Base-by-base conservation (phyloP, 2,888 invertebrate genomes). In the Stictocephala bisonia region DNA sequence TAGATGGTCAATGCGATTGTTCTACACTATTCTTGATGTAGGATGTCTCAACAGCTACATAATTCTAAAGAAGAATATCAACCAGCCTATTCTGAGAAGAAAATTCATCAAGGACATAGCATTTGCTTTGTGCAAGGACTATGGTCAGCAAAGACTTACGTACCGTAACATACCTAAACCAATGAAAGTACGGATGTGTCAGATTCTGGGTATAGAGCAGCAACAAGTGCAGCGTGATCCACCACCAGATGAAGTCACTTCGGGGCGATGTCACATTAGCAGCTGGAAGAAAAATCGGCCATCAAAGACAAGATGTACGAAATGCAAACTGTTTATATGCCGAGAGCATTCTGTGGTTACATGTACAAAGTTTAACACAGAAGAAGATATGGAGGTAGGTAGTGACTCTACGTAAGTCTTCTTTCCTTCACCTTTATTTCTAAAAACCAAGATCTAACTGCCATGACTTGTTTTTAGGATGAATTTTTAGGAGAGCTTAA, bases 1-100 rank as follows among this genome's bases (percentile, higher is more conserved):
- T 35, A 9, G 44, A 15, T 71, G 71, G 58, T 27, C 71, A 40
- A 71, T 58, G 71, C n/a, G 58, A 58, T 58, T 71, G 41, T 58
- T 71, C 58, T 58, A 71, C 27, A 18, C 41, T 20, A n/a, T 71
- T 41, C 27, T 58, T n/a, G 51, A 71, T 27, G 41, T 71, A 18
- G 41, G n/a, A 35, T 29, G 40, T 18, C 24, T 41, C n/a, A 70
- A 70, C 40, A 56, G 56, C 20, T 56, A 22, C 41, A 40, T 70
- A 20, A 35, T 70, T 22, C 41, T 66, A 24, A 66, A 44, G 66
- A 41, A 66, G 24, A 66, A 66, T 64, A 7, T 64, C 20, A 13
- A 64, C n/a, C 40, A 64, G 13, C 40, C 64, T 13, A 64, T 18
- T 15, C 7, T 53, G 58, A 26, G 31, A 58, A 58, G 58, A 15